phyloP scores from a whole-genome alignment of 1,140 invertebrate genomes.

The Dendrolimus punctatus region DNA sequence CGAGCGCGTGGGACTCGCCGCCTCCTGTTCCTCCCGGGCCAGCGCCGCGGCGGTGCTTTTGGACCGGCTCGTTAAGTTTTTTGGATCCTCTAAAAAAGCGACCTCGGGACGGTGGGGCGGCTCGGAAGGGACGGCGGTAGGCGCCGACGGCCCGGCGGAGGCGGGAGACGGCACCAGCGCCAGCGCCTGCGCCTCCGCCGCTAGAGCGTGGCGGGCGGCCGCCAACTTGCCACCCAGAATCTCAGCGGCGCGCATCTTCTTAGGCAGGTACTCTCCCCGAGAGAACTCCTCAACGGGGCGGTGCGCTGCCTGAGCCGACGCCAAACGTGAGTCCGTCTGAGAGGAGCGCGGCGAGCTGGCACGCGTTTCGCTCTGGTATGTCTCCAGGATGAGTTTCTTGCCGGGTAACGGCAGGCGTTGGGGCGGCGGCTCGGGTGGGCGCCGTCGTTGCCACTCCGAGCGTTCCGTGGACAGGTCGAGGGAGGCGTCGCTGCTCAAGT shows the following conservation, averaged over 20 bases:
- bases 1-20: conserved; percentile 61
- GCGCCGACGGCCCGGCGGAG: conserved; percentile 20
- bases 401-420: conserved; percentile 57
- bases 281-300: conserved; percentile 34
- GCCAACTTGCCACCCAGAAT: conserved; percentile 58
- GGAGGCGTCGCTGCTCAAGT: conserved; percentile 57
- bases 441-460: conserved; percentile 42
- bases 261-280: conserved; percentile 57
- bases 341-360: conserved; percentile 32
- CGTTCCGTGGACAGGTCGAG: conserved; percentile 54
- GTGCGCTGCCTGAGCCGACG: neutral
- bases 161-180: conserved; percentile 13
- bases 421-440: conserved; percentile 42
- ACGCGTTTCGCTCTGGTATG: conserved; percentile 62
- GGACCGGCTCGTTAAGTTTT: conserved; percentile 68
- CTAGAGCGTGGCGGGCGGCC: conserved; percentile 26
- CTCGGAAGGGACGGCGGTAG: conserved; percentile 19
- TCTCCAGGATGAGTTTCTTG: conserved; percentile 67
- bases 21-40: conserved; percentile 64
- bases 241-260: conserved; percentile 68
- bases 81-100: conserved; percentile 70
- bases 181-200: conserved; percentile 9
- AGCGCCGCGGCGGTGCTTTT: conserved; percentile 66
- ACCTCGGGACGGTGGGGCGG: conserved; percentile 41
- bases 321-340: conserved; percentile 16